Conservation (phyloP, 2,113 vertebrate genomes). For the Pseudolaguvia tuberculata region DNA sequence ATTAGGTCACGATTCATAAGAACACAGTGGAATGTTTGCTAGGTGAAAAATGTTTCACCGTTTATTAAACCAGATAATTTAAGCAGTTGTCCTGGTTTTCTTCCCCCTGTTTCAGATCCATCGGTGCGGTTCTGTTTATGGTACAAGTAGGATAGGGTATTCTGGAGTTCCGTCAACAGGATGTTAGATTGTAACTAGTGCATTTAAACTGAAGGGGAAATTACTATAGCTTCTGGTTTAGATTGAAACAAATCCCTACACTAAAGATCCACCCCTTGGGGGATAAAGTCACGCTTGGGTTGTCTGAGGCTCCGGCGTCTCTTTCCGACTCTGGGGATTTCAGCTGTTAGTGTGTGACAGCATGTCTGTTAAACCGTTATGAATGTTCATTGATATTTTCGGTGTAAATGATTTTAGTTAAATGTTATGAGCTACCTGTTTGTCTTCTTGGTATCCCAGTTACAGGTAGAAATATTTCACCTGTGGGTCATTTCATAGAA, state of each 20-base stretch:
- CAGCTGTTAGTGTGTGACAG: slow-evolving; percentile 50
- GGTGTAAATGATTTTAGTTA: too few species aligned
- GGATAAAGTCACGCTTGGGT: slow-evolving; percentile 6
- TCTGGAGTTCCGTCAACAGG: not conserved
- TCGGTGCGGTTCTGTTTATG: not conserved
- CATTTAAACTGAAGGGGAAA: not conserved
- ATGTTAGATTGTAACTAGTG: not conserved
- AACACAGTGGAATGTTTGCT: not conserved
- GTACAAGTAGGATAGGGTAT: not conserved
- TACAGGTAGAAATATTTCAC: too few species aligned
- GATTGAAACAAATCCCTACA: not conserved
- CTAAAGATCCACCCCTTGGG: not conserved
- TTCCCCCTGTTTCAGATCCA: not conserved
- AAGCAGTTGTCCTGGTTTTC: not conserved
- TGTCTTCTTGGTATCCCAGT: not conserved
- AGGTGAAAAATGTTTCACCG: not conserved
- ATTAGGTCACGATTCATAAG: not conserved
- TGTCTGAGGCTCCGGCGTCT: slow-evolving; percentile 25
- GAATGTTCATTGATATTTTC: too few species aligned
- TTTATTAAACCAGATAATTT: not conserved
- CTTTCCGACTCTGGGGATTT: slow-evolving; percentile 48
- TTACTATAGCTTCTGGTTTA: not conserved
- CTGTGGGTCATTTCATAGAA: too few species aligned
- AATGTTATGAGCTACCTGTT: not conserved
- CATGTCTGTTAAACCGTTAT: not conserved